Evolutionary conservation across 2,888 invertebrate species (phyloP).

Genomic region (Nomada goodeniana): DNA sequence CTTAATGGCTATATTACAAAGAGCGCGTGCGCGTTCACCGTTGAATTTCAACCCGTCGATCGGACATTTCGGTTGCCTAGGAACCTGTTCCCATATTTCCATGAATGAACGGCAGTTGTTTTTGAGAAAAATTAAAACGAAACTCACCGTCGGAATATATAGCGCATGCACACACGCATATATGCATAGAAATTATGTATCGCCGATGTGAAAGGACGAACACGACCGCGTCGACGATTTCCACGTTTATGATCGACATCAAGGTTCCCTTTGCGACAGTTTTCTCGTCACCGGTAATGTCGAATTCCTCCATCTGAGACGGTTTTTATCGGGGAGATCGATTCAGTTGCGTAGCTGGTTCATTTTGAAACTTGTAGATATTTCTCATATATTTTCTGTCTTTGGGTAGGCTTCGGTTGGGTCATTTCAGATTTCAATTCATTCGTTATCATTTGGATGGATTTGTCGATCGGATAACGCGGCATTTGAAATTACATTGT

Average conservation of each 20-base stretch:
- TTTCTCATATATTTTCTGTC: too few relatives aligned
- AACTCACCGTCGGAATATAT: conserved; percentile 12
- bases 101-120: conserved; percentile 49
- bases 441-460: too few relatives aligned
- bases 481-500: too few relatives aligned
- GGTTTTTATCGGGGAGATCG: not conserved
- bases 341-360: not conserved
- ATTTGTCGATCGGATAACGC: too few relatives aligned
- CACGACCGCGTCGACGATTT: conserved; percentile 27
- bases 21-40: not conserved
- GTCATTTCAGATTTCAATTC: too few relatives aligned
- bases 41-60: conserved; percentile 31
- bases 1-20: conserved; percentile 58
- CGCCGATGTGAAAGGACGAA: conserved; percentile 29
- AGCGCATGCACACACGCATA: too few relatives aligned
- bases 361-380: too few relatives aligned
- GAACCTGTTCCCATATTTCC: conserved; percentile 52
- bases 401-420: too few relatives aligned
- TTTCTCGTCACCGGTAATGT: not conserved
- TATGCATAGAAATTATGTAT: not conserved
- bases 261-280: conserved; percentile 20
- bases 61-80: conserved; percentile 38
- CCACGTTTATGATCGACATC: conserved; percentile 25
- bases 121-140: conserved; percentile 40
- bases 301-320: not conserved